Conservation (phyloP, 2,797 vertebrate genomes). For the Sebastolobus altivelis region DNA sequence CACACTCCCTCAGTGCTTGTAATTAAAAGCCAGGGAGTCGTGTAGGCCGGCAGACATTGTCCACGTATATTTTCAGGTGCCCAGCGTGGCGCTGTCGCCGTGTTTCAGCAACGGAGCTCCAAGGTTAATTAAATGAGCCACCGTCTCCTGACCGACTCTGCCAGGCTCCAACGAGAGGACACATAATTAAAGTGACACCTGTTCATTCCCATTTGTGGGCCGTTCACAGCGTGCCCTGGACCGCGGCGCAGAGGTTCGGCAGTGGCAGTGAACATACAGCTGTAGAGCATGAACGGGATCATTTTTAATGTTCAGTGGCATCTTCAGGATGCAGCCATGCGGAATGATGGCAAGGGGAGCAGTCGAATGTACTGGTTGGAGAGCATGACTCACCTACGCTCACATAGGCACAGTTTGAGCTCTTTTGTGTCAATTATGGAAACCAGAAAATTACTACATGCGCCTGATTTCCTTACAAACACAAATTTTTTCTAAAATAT, state of each 20-base stretch:
- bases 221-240: constrained; percentile 33
- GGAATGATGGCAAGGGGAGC: constrained; percentile 45
- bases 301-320: constrained; percentile 66
- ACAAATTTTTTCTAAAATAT: background rate
- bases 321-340: constrained; percentile 49
- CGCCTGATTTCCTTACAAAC: background rate
- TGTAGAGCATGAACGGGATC: constrained; percentile 46
- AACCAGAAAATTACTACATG: background rate
- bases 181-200: constrained; percentile 84
- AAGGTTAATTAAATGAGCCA: constrained; percentile 81
- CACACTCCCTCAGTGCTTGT: constrained; percentile 51
- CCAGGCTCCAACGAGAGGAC: constrained; percentile 52
- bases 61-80: constrained; percentile 57
- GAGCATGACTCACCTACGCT: constrained; percentile 37
- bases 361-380: constrained; percentile 14
- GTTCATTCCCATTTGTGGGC: constrained; percentile 73
- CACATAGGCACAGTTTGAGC: constrained; percentile 14
- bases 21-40: constrained; percentile 76
- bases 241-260: constrained; percentile 43
- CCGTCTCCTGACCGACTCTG: constrained; percentile 45
- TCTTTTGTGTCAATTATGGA: background rate
- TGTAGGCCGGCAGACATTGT: constrained; percentile 62
- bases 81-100: constrained; percentile 51
- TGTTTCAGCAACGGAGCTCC: constrained; percentile 64
- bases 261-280: constrained; percentile 54